phyloP scores from a whole-genome alignment of 2,888 invertebrate genomes.

The Nematopogon swammerdamellus region DNA sequence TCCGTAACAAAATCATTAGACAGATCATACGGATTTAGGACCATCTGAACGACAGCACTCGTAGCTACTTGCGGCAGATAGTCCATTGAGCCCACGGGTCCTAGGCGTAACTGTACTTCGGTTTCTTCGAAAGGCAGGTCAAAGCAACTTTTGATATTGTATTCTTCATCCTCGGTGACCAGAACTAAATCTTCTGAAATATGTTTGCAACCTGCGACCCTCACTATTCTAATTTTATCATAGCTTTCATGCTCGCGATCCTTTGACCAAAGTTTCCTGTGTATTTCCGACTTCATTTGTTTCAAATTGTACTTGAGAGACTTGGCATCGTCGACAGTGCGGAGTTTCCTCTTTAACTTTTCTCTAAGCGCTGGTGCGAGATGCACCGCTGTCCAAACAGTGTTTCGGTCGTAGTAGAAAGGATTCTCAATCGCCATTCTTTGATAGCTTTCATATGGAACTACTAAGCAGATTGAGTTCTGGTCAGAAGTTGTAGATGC shows the following conservation, averaged over 20 bases:
- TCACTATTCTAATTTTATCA: conserved; percentile 33
- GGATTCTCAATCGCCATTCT: conserved; percentile 41
- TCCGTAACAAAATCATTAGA: conserved; percentile 52
- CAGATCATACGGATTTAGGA: conserved; percentile 40
- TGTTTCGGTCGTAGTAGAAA: conserved; percentile 42
- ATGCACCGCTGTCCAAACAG: conserved; percentile 39
- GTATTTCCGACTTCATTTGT: conserved; percentile 33
- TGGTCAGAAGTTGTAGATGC: too few species aligned
- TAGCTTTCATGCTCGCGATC: conserved; percentile 16
- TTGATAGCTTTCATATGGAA: conserved; percentile 36
- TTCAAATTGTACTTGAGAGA: conserved; percentile 26
- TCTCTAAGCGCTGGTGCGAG: conserved; percentile 25
- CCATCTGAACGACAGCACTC: conserved; percentile 32
- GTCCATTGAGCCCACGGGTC: conserved; percentile 25
- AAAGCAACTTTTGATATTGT: conserved; percentile 31
- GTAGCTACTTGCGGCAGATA: conserved; percentile 40
- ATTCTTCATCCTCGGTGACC: conserved; percentile 33
- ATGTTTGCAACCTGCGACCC: conserved; percentile 29
- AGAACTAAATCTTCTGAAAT: conserved; percentile 25
- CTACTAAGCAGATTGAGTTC: conserved; percentile 6
- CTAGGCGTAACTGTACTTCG: conserved; percentile 32
- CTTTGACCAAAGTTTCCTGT: conserved; percentile 33
- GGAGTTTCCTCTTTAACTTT: conserved; percentile 19
- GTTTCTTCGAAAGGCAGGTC: conserved; percentile 17
- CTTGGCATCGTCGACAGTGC: conserved; percentile 15